phyloP scores from a whole-genome alignment of 2,113 vertebrate genomes.

The Corythaeola cristata region DNA sequence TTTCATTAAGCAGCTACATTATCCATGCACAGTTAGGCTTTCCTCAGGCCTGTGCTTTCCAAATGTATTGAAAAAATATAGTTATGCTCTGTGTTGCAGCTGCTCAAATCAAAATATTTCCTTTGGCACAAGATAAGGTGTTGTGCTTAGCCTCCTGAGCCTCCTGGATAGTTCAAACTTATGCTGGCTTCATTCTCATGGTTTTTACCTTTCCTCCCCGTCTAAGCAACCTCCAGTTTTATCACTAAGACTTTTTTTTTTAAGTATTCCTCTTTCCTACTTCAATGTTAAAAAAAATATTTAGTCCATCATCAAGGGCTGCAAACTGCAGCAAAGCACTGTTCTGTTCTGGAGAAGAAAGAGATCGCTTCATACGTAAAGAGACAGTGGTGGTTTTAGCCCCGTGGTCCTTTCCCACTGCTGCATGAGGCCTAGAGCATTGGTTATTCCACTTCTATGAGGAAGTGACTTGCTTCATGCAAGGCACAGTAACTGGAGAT shows the following conservation, averaged over 20 bases:
- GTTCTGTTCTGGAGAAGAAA: neutral
- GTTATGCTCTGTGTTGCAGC: neutral
- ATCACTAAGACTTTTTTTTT: neutral
- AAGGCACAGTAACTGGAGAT: neutral
- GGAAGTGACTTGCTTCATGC: rapidly evolving
- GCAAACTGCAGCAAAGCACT: neutral
- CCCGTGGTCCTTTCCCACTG: neutral
- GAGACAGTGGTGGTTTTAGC: neutral
- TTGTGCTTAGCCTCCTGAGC: neutral
- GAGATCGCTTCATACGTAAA: rapidly evolving
- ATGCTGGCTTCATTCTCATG: neutral
- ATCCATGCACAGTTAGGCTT: neutral
- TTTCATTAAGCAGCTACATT: neutral
- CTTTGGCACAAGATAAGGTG: neutral
- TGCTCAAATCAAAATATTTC: neutral
- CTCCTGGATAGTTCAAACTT: neutral
- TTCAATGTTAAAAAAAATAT: neutral
- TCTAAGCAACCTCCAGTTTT: neutral
- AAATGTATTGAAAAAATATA: neutral
- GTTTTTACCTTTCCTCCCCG: neutral
- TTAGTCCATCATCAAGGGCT: neutral
- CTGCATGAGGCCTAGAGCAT: neutral
- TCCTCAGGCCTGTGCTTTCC: neutral
- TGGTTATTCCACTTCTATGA: neutral
- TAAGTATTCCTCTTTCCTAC: neutral